Evolutionary conservation across 2,888 invertebrate genomes (phyloP).

Genomic region (Lasioglossum morio): DNA sequence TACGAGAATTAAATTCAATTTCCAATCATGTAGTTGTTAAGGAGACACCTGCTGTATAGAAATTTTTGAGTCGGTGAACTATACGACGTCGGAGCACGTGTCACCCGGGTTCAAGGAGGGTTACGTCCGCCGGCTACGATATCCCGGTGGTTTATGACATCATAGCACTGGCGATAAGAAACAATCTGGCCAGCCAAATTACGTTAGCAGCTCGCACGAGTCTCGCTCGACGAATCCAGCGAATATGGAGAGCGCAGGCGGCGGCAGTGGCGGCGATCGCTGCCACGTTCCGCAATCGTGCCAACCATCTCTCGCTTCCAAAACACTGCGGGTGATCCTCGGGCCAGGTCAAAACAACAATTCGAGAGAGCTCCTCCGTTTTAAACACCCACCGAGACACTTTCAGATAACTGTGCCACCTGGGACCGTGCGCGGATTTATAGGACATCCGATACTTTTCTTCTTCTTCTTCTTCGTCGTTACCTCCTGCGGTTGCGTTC

Average conservation of each 20-base stretch:
- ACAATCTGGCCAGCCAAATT: slow-evolving; percentile 13
- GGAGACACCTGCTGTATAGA: background rate
- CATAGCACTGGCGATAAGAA: slow-evolving; percentile 11
- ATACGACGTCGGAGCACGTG: background rate
- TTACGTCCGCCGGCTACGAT: slow-evolving; percentile 3
- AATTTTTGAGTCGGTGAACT: background rate
- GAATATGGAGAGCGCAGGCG: background rate
- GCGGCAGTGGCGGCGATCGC: background rate
- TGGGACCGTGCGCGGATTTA: background rate
- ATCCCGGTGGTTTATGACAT: slow-evolving; percentile 18
- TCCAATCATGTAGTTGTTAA: background rate
- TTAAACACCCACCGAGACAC: background rate
- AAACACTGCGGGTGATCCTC: background rate
- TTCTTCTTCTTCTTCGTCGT: background rate
- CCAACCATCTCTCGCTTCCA: background rate
- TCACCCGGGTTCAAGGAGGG: slow-evolving; percentile 9
- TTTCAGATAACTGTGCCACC: background rate
- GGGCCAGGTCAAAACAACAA: background rate
- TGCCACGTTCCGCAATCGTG: slow-evolving; percentile 6
- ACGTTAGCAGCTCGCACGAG: slow-evolving; percentile 6
- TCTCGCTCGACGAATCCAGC: background rate
- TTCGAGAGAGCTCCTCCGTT: background rate
- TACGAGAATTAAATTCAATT: no score
- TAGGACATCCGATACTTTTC: background rate
- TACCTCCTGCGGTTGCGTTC: background rate